These are phyloP conservation scores for Phaethornis superciliosus DNA, from an alignment of 2,113 vertebrate species.

Conservation along the genomic window DNA sequence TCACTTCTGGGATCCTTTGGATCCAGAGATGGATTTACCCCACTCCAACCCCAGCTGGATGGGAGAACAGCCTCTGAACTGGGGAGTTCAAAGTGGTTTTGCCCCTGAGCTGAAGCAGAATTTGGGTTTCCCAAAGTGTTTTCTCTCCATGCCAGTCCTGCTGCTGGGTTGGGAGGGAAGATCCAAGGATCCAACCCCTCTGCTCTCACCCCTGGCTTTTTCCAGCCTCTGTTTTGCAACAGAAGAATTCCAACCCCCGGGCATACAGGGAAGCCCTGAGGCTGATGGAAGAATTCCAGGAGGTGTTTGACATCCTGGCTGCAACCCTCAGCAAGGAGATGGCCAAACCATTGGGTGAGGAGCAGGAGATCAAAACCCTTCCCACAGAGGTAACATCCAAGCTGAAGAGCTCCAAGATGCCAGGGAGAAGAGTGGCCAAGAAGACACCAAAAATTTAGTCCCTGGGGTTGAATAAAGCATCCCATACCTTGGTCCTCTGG, in stretches of 20 bases:
- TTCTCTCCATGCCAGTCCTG: not conserved
- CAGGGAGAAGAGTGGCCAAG: not conserved
- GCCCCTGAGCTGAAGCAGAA: not conserved
- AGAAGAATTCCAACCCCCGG: not conserved
- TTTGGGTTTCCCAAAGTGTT: not conserved
- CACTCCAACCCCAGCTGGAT: not conserved
- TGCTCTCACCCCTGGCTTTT: not conserved
- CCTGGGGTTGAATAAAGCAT: not conserved
- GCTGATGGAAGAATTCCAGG: slow-evolving; percentile 63
- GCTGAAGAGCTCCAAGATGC: not conserved
- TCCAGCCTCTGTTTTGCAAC: not conserved
- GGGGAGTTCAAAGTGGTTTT: not conserved
- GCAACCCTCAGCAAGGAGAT: not conserved
- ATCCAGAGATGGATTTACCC: not conserved
- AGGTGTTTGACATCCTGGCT: slow-evolving; percentile 12
- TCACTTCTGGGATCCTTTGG: not conserved
- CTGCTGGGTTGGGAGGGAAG: not conserved
- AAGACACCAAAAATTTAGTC: not conserved
- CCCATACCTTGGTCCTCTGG: not conserved
- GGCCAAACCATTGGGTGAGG: rapidly evolving
- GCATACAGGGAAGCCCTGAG: slow-evolving; percentile 48
- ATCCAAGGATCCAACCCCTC: not conserved
- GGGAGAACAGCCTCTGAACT: not conserved
- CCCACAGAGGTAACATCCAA: not conserved
- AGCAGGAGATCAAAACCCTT: not conserved